Conservation (phyloP, 2,113 vertebrate species). For the Lepus europaeus region DNA sequence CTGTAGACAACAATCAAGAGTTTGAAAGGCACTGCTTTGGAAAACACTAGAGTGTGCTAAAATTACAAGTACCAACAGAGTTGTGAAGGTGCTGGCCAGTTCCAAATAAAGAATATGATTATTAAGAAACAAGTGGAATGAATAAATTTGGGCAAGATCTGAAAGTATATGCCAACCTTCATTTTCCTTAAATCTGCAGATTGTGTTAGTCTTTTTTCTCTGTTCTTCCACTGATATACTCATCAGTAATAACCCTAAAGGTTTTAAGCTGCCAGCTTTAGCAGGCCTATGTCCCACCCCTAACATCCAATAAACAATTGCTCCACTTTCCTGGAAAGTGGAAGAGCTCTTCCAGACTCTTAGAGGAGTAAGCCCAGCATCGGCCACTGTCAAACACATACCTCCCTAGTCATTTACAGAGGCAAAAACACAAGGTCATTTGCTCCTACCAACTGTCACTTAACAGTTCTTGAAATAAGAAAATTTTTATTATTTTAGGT, state of each 20-base stretch:
- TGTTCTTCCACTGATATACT: background rate
- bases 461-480: constrained; percentile 1
- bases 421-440: background rate
- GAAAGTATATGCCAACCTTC: background rate
- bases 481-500: background rate
- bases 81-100: background rate
- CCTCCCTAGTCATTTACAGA: background rate
- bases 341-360: background rate
- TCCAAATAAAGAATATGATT: constrained; percentile 43
- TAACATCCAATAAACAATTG: background rate
- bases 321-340: background rate
- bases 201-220: background rate
- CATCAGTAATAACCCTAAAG: background rate
- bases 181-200: background rate
- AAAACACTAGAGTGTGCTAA: constrained; percentile 25
- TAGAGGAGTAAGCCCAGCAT: background rate
- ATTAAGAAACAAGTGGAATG: constrained; percentile 20
- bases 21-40: constrained; percentile 1
- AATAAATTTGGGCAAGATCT: background rate
- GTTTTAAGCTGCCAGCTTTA: background rate
- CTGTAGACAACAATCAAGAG: background rate
- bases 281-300: background rate
- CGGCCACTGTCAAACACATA: background rate
- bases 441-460: constrained; percentile 1
- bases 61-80: background rate